These are phyloP conservation scores for Rhinolophus sinicus DNA, from an alignment of 2,113 vertebrate species.

Conservation along the genomic window DNA sequence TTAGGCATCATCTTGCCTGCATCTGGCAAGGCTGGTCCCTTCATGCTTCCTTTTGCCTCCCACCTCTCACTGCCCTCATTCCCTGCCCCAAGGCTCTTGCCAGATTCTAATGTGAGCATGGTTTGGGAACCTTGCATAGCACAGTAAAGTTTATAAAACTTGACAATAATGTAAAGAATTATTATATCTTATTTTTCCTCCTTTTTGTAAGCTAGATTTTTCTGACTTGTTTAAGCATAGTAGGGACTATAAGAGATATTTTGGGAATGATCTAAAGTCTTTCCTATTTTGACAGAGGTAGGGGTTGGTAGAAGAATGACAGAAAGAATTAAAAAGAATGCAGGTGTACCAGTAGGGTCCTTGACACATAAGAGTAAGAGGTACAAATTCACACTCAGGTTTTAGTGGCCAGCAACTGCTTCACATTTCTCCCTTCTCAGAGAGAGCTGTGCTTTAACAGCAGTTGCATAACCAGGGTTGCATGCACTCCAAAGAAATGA, in stretches of 20 bases:
- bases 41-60: not conserved
- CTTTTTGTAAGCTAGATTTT: not conserved
- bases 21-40: rapidly evolving
- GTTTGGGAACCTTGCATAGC: not conserved
- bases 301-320: not conserved
- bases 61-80: not conserved
- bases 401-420: not conserved
- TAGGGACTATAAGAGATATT: not conserved
- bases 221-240: not conserved
- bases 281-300: not conserved
- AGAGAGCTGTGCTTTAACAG: not conserved
- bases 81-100: not conserved
- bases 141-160: not conserved
- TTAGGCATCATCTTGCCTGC: rapidly evolving
- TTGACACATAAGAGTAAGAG: not conserved
- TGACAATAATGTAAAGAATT: not conserved
- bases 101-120: not conserved
- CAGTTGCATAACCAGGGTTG: not conserved
- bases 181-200: not conserved
- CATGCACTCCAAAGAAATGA: not conserved
- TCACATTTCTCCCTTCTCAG: not conserved
- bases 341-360: not conserved
- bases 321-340: not conserved
- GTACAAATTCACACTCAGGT: not conserved
- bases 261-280: not conserved